A percentile compares a stretch with the other conserved stretches of the same genome.
Evolutionary conservation across 2,113 vertebrate genomes (phyloP).

Genomic region (Theropithecus gelada): DNA sequence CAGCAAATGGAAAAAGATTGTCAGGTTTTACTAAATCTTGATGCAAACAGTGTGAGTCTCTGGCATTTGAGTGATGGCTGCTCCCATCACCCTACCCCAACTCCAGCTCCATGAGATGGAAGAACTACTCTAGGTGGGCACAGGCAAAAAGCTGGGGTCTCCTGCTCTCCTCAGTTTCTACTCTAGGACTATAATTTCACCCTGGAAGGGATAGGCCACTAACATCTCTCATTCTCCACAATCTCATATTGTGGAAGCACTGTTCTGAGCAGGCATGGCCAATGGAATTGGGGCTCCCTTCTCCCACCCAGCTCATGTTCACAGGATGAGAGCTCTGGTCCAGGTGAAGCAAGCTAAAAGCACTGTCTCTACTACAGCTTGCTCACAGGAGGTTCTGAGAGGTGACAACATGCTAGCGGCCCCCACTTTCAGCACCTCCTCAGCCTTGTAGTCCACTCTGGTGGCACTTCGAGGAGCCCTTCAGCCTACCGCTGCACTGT

Average conservation of each 20-base stretch:
- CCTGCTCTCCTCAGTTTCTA: neutral
- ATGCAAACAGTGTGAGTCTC: neutral
- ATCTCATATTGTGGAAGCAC: neutral
- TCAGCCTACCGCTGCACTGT: no score
- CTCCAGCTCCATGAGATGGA: neutral
- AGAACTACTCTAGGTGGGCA: neutral
- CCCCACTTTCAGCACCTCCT: no score
- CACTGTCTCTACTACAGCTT: neutral
- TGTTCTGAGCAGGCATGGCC: neutral
- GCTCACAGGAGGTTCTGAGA: neutral
- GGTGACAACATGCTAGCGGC: no score
- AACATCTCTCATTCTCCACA: neutral
- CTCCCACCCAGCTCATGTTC: neutral
- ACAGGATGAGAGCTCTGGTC: neutral
- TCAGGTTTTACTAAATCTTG: neutral
- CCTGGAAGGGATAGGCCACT: neutral
- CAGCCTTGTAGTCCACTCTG: no score
- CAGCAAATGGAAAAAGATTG: neutral
- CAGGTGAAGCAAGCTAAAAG: neutral
- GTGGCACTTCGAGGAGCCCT: no score
- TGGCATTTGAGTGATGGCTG: neutral
- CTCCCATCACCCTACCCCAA: neutral
- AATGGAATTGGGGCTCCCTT: neutral
- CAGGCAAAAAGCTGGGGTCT: neutral
- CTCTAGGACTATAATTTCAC: neutral